Evolutionary conservation across 1,140 invertebrate genomes (phyloP), one percentile per base, ranked within the genome.

Genomic region (Tetragonula clypearis): DNA sequence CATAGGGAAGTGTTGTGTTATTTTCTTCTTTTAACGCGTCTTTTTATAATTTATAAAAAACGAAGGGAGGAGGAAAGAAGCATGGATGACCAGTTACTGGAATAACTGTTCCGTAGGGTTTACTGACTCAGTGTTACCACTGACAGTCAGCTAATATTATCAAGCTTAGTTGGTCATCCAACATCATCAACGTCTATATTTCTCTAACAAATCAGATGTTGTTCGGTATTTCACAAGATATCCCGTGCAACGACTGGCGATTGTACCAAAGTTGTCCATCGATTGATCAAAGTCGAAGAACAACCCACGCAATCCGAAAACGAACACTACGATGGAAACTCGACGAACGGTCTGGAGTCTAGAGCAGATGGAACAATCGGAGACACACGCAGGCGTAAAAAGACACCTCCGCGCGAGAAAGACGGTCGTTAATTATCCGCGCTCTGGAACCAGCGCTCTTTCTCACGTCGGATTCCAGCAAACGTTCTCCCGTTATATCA

Each of bases 401-500:
- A 71, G 84, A 82, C 23, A 69, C 56, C n/a, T 76, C n/a, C 62
- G 55, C 3, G 19, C 79, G 65, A 41, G 68, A 21, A 80, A 53
- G 62, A 60, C n/a, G 58, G 72, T 65, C 76, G 78, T 26, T 86
- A 88, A 85, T 85, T 86, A 86, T 88, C 90, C 79, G 85, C 8
- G 35, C 74, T 41, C 72, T 69, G 58, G 26, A 68, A 69, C 74
- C 75, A 74, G 60, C 77, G 60, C 77, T 86, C 91, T 92, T 92
- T 88, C 93, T 90, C 91, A 81, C 86, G 87, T 88, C 76, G 71
- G 72, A 77, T 88, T 84, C 73, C 69, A 76, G 66, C 49, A n/a
- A 41, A 17, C 19, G 19, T n/a, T 72, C 30, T 11, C 14, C 23
- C 66, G 23, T 2, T 60, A 15, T 53, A 12, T 21, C 49, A 56